phyloP scores from a whole-genome alignment of 2,888 invertebrate genomes.

The Amphiduros pacificus region DNA sequence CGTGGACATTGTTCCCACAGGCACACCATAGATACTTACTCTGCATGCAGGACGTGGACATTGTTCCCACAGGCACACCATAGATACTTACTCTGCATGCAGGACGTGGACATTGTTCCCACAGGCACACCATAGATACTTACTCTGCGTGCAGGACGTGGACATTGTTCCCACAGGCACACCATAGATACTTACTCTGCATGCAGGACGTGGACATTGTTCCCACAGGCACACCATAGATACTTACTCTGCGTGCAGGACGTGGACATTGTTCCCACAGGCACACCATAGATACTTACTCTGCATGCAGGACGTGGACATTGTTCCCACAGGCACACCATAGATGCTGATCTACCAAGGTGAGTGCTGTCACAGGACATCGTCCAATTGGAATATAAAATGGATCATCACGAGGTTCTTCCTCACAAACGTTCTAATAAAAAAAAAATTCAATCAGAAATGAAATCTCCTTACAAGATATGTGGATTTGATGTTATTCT shows the following conservation, averaged over 20 bases:
- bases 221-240: slow-evolving; percentile 63
- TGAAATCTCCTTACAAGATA: neutral
- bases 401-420: slow-evolving; percentile 54
- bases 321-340: slow-evolving; percentile 63
- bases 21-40: slow-evolving; percentile 62
- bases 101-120: slow-evolving; percentile 62
- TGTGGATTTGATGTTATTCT: neutral
- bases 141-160: slow-evolving; percentile 61
- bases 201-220: slow-evolving; percentile 61
- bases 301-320: slow-evolving; percentile 61
- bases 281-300: slow-evolving; percentile 61
- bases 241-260: slow-evolving; percentile 60
- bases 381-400: slow-evolving; percentile 63
- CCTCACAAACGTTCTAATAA: slow-evolving; percentile 38
- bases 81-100: slow-evolving; percentile 59
- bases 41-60: slow-evolving; percentile 61
- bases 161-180: slow-evolving; percentile 62
- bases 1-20: slow-evolving; percentile 61
- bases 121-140: slow-evolving; percentile 62
- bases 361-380: slow-evolving; percentile 60
- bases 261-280: slow-evolving; percentile 61
- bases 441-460: neutral
- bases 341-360: slow-evolving; percentile 56
- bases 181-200: slow-evolving; percentile 61
- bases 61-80: slow-evolving; percentile 63